phyloP scores from a whole-genome alignment of 2,797 vertebrate genomes.

The Betta splendens region DNA sequence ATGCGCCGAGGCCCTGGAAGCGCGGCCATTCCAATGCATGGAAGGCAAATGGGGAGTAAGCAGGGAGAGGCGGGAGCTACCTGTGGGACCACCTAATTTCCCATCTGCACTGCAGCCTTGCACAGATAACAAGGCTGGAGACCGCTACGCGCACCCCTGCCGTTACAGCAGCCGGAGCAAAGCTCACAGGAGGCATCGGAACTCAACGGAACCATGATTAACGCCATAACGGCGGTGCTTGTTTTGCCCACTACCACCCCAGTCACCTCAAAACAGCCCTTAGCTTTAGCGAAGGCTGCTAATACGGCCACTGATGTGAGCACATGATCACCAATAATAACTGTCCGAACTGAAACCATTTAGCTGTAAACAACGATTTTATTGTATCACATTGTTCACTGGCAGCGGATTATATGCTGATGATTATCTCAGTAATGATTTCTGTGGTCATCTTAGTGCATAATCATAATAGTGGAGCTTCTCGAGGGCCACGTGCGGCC shows the following conservation, averaged over 20 bases:
- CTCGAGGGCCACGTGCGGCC: conserved; percentile 14
- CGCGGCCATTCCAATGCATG: conserved; percentile 27
- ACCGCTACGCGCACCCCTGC: conserved; percentile 30
- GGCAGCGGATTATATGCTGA: conserved; percentile 16
- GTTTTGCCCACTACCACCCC: neutral
- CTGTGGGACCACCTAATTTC: conserved; percentile 32
- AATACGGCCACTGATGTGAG: conserved; percentile 26
- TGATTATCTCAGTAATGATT: conserved; percentile 12
- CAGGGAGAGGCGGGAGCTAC: conserved; percentile 8
- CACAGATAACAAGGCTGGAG: conserved; percentile 36
- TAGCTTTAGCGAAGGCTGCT: neutral
- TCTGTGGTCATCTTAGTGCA: neutral
- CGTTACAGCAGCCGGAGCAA: conserved; percentile 25
- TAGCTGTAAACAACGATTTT: neutral
- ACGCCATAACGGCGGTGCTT: neutral
- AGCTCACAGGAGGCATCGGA: conserved; percentile 22
- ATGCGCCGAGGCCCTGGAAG: conserved; percentile 7
- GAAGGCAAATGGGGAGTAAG: neutral
- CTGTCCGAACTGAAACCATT: conserved; percentile 9
- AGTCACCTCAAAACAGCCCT: conserved; percentile 9
- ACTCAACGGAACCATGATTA: conserved; percentile 19
- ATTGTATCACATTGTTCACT: conserved; percentile 12
- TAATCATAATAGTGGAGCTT: conserved; percentile 6
- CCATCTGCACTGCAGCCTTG: conserved; percentile 38
- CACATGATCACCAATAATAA: conserved; percentile 9